Base-by-base conservation (phyloP, 37 sponge, comb jelly and placozoan genomes). In the Ephydatia muelleri region DNA sequence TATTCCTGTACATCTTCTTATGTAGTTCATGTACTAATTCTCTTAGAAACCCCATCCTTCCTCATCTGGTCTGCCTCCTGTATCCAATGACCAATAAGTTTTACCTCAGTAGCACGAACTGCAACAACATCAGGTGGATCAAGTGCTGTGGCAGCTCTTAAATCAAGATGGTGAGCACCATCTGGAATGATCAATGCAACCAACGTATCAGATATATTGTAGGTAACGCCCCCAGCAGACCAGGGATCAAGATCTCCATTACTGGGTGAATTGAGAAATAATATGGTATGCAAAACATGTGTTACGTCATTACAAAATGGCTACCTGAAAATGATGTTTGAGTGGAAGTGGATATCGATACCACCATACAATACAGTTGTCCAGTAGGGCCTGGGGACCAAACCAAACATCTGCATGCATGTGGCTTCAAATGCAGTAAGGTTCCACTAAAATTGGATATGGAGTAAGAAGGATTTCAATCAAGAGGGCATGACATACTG, bases 231-330 rank as follows among this genome's bases (percentile, higher is more conserved):
- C 75, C 96, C 99, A 21, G 80, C 92, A 49, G 85, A 85, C 99
- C 99, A 98, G 2, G 99, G 99, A 79, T 98, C 99, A 22, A 94
- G 88, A 30, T 76, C 76, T 16, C 99, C 96, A 87, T 98, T 98
- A 37, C 94, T 93, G 78, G 4, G 48, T 65, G 65, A 26, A 69
- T 32, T 11, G 48, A 27, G 34, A 6, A 68, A 26, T 30, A 26
- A 68, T 68, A 11, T 13, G 70, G 5, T 26, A 11, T 23, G 37
- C 34, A 23, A 34, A 13, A 72, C 73, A 72, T 26, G 25, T 9
- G 43, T 33, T 49, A n/a, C 29, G 72, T 14, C 29, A 82, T 38
- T 34, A 71, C 2, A 73, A 34, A 27, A 47, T 35, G 3, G 14
- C 1, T 34, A 93, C 93, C 93, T 93, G 81, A 97, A 97, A 4